Evolutionary conservation across 2,888 invertebrate species (phyloP).

Genomic region (Parnassius smintheus): DNA sequence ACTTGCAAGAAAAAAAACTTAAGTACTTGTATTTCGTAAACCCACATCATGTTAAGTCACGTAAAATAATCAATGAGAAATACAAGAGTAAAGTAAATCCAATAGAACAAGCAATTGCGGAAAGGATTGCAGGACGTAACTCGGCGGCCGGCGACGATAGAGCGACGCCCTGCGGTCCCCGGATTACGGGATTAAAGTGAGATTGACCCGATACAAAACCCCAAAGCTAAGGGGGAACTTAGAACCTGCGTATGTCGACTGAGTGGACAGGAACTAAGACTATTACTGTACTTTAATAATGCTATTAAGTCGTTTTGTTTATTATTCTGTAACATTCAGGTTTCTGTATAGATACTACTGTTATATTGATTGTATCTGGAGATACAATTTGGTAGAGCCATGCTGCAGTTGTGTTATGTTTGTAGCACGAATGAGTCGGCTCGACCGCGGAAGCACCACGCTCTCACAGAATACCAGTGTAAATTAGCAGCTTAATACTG

Average conservation of each 20-base stretch:
- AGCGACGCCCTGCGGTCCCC: conserved; percentile 11
- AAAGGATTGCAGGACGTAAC: conserved; percentile 1
- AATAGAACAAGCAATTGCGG: conserved; percentile 5
- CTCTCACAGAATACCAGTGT: too few relatives aligned
- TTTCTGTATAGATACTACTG: too few relatives aligned
- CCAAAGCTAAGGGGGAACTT: background rate
- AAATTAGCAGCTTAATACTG: too few relatives aligned
- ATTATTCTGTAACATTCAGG: too few relatives aligned
- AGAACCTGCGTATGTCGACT: background rate
- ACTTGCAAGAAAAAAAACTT: too few relatives aligned
- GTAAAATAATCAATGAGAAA: background rate
- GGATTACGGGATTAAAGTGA: conserved; percentile 12
- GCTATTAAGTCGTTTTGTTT: background rate
- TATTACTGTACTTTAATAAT: background rate
- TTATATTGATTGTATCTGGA: too few relatives aligned
- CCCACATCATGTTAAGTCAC: too few relatives aligned
- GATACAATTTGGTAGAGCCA: too few relatives aligned
- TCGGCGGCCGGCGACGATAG: conserved; percentile 1
- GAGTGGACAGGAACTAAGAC: background rate
- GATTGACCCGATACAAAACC: conserved; percentile 7
- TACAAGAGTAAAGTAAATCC: background rate
- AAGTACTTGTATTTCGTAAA: too few relatives aligned
- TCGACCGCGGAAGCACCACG: too few relatives aligned
- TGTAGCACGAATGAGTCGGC: too few relatives aligned
- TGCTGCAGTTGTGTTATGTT: too few relatives aligned